Base-by-base conservation (phyloP, 2,888 invertebrate genomes). In the Heterodera filipjevi region DNA sequence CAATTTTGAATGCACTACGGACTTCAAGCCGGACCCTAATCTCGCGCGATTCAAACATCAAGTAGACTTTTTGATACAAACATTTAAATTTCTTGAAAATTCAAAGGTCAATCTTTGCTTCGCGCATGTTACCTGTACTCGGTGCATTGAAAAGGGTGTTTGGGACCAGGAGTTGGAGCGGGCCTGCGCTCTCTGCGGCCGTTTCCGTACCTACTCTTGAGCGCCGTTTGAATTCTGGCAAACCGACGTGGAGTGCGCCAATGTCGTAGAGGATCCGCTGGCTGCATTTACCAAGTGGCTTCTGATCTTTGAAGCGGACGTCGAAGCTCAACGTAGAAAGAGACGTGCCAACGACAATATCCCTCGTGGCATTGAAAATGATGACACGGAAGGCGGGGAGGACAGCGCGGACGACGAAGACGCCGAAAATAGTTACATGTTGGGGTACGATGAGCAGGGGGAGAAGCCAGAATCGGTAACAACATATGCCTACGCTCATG, bases 1-100 rank as follows among this genome's bases (percentile, higher is more conserved):
- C 30, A 33, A 71, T 16, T 49, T 71, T 71, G 71, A 71, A 33
- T 59, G 59, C n/a, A 59, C 59, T 0, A 59, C 59, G 59, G 27
- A 59, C n/a, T 59, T 59, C 59, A 59, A 59, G 8, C 59, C 59
- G 59, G 59, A 59, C 59, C 59, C 59, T 0, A 5, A 59, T 0
- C 27, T 59, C 8, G 5, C 6, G 8, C 27, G 3, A 1, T n/a
- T 59, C n/a, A 59, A 59, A 3, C 59, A 59, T 27, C 59, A 59
- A 27, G 59, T 59, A 59, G n/a, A n/a, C n/a, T 3, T n/a, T n/a
- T n/a, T n/a, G 5, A 3, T 3, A 8, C 59, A 1, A 6, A 10
- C 1, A 59, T 59, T n/a, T 22, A 59, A 59, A 59, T n/a, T 59
- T 12, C n/a, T n/a, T 44, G 44, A 5, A n/a, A 59, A 5, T 59